Conservation (phyloP, 1,140 invertebrate species). For the Hesperophylax magnus region DNA sequence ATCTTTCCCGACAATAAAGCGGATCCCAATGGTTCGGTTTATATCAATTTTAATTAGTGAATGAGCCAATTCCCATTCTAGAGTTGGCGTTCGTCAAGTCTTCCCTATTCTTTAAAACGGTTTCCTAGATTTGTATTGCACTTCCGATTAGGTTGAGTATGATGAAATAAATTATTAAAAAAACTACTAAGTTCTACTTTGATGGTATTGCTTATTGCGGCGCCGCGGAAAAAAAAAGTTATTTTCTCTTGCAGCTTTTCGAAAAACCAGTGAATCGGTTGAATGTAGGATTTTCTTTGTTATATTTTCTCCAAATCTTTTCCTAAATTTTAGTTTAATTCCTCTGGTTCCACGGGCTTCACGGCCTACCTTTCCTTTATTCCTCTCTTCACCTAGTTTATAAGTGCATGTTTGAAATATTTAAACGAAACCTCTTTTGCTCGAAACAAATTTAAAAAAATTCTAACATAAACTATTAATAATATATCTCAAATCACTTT, state of each 20-base stretch:
- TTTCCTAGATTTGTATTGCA: no score
- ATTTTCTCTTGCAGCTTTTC: neutral
- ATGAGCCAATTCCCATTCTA: slow-evolving; percentile 42
- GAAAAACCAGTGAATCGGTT: neutral
- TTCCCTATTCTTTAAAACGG: slow-evolving; percentile 44
- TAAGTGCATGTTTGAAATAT: slow-evolving; percentile 42
- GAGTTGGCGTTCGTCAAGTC: slow-evolving; percentile 22
- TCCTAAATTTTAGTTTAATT: slow-evolving; percentile 46
- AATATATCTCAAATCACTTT: no score
- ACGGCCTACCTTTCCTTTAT: slow-evolving; percentile 70
- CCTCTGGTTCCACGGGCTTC: slow-evolving; percentile 70
- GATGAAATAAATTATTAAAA: no score
- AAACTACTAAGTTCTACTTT: no score
- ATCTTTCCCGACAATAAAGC: slow-evolving; percentile 73
- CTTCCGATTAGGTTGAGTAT: no score
- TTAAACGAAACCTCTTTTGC: no score
- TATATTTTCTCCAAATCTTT: neutral
- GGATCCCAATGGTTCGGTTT: slow-evolving; percentile 77
- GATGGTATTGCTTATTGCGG: no score
- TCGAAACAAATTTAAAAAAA: no score
- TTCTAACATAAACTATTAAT: no score
- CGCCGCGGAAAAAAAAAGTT: no score
- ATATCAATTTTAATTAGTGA: slow-evolving; percentile 53
- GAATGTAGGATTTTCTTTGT: neutral
- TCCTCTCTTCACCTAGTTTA: slow-evolving; percentile 68